These are phyloP conservation scores for Archips xylosteana DNA, from an alignment of 2,888 invertebrate species.

Conservation along the genomic window DNA sequence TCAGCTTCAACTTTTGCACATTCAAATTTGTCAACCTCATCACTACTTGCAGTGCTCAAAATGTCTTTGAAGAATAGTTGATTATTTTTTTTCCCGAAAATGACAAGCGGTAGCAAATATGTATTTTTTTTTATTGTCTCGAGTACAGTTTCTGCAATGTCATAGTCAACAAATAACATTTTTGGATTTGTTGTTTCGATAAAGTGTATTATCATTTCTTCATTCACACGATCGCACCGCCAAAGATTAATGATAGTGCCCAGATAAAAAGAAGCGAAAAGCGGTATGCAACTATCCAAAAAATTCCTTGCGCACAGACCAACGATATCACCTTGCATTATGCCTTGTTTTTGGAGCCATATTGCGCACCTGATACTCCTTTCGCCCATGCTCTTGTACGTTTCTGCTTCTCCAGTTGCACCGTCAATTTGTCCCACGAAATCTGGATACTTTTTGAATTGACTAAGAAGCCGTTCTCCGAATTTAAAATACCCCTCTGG, in stretches of 20 bases:
- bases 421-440: conserved; percentile 5
- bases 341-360: not conserved
- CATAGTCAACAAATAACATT: not conserved
- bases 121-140: not conserved
- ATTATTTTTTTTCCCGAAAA: too few species aligned
- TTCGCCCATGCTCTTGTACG: not conserved
- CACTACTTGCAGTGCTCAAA: too few species aligned
- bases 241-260: not conserved
- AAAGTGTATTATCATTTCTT: not conserved
- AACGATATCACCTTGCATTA: not conserved
- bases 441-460: not conserved
- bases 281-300: not conserved
- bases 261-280: not conserved
- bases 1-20: too few species aligned
- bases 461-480: not conserved
- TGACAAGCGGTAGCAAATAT: not conserved
- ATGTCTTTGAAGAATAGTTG: too few species aligned
- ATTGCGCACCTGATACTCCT: not conserved
- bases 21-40: too few species aligned
- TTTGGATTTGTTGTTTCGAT: not conserved
- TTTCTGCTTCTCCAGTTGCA: not conserved
- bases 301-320: not conserved
- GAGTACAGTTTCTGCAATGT: not conserved
- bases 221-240: too few species aligned
- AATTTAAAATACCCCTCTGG: conserved; percentile 42